Evolutionary conservation across 2,888 invertebrate species (phyloP).

Genomic region (Scrobipalpa costella): DNA sequence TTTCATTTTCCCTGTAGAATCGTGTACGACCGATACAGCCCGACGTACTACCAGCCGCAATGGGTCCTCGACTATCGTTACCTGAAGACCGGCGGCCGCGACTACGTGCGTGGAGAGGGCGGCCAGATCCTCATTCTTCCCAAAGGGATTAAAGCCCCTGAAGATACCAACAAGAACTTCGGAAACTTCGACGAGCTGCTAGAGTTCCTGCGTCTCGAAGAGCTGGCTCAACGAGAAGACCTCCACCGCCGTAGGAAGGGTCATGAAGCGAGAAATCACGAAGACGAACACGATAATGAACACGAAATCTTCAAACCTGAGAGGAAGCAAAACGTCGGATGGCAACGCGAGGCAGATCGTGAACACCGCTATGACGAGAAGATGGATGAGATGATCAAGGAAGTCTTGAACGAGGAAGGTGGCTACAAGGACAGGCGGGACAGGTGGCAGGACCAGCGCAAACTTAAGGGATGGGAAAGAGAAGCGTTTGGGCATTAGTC

Average conservation of each 20-base stretch:
- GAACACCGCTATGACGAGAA: not conserved
- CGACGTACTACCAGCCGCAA: slow-evolving; percentile 64
- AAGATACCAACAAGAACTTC: slow-evolving; percentile 52
- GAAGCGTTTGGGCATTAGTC: slow-evolving; percentile 9
- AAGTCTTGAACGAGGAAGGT: not conserved
- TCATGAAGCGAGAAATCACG: not conserved
- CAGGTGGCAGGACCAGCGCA: slow-evolving; percentile 6
- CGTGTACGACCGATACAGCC: slow-evolving; percentile 58
- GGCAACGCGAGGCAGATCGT: slow-evolving; percentile 2
- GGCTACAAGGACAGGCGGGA: not conserved
- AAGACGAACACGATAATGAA: not conserved
- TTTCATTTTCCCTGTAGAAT: slow-evolving; percentile 37
- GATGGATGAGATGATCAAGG: not conserved
- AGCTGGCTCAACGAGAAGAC: slow-evolving; percentile 42
- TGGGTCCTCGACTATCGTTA: slow-evolving; percentile 69
- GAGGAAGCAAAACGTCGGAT: not conserved
- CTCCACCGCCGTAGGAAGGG: not conserved
- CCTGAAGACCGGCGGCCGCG: slow-evolving; percentile 64
- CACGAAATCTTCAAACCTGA: not conserved
- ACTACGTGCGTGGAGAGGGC: slow-evolving; percentile 64
- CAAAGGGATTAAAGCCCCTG: slow-evolving; percentile 39
- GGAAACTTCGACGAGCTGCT: slow-evolving; percentile 61
- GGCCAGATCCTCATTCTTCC: slow-evolving; percentile 69
- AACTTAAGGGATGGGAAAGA: not conserved
- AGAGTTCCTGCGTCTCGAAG: slow-evolving; percentile 56